Conservation (phyloP, 2,113 vertebrate species). For the Lanius collurio region DNA sequence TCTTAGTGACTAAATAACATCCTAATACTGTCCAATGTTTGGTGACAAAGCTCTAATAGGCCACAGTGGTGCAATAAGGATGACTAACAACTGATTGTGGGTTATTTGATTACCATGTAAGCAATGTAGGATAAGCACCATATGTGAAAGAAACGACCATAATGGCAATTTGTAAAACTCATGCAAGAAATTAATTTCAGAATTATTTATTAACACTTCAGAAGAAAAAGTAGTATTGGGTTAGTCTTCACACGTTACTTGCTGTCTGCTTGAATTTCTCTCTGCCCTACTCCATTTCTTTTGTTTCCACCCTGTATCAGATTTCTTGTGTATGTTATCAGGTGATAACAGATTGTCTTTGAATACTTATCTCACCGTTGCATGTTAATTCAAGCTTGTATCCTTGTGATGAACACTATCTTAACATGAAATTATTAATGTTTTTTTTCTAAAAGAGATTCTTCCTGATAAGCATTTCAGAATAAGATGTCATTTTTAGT, state of each 20-base stretch:
- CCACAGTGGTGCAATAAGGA: slow-evolving; percentile 9
- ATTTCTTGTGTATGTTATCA: neutral
- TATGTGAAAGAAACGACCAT: neutral
- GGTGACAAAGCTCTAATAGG: slow-evolving; percentile 19
- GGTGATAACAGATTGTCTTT: neutral
- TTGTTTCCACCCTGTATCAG: neutral
- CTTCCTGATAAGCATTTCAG: neutral
- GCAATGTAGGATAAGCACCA: neutral
- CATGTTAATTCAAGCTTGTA: neutral
- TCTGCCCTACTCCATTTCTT: neutral
- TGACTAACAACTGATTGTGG: slow-evolving; percentile 3
- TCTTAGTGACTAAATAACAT: slow-evolving; percentile 12
- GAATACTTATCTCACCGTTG: neutral
- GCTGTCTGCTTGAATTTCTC: neutral
- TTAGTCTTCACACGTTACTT: neutral
- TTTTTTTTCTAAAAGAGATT: neutral
- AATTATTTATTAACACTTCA: neutral
- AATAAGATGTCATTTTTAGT: neutral
- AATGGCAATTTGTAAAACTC: neutral
- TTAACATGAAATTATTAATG: neutral
- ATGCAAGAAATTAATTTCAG: neutral
- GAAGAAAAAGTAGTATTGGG: neutral
- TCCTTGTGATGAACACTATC: neutral
- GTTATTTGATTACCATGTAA: neutral
- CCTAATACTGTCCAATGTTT: neutral